Conservation (phyloP, 2,113 vertebrate species). For the Trichechus manatus region DNA sequence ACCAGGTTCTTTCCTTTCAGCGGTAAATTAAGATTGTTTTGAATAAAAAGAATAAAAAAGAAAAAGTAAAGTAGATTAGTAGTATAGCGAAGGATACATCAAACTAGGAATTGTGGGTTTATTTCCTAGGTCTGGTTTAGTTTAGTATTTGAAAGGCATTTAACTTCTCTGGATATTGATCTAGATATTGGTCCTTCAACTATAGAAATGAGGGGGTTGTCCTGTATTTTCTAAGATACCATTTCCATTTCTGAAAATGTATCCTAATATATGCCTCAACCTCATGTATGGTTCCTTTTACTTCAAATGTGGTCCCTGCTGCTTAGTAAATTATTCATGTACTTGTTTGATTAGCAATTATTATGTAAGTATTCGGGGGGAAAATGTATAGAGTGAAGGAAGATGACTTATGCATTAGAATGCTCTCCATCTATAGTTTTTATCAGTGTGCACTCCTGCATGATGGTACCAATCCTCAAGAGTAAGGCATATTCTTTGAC, state of each 20-base stretch:
- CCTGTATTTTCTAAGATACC: not conserved
- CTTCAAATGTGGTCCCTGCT: not conserved
- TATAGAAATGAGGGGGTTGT: not conserved
- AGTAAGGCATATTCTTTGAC: not conserved
- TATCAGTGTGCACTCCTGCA: not conserved
- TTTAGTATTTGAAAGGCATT: not conserved
- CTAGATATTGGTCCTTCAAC: not conserved
- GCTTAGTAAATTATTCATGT: not conserved
- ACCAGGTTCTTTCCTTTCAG: not conserved
- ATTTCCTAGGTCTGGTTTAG: not conserved
- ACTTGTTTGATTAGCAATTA: not conserved
- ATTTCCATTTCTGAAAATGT: not conserved
- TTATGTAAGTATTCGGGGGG: not conserved
- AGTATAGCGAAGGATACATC: not conserved
- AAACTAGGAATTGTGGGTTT: not conserved
- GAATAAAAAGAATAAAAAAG: not conserved
- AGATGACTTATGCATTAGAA: not conserved
- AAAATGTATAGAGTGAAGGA: not conserved
- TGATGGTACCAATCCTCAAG: not conserved
- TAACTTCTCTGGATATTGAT: not conserved
- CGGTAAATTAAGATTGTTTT: not conserved
- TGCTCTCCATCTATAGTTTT: not conserved
- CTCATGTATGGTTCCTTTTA: not conserved
- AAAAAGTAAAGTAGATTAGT: not conserved
- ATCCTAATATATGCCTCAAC: not conserved